A percentile compares a stretch with the other conserved stretches of the same genome.
Conservation (phyloP, 2,888 invertebrate genomes). For the Gonocerus acuteangulatus region DNA sequence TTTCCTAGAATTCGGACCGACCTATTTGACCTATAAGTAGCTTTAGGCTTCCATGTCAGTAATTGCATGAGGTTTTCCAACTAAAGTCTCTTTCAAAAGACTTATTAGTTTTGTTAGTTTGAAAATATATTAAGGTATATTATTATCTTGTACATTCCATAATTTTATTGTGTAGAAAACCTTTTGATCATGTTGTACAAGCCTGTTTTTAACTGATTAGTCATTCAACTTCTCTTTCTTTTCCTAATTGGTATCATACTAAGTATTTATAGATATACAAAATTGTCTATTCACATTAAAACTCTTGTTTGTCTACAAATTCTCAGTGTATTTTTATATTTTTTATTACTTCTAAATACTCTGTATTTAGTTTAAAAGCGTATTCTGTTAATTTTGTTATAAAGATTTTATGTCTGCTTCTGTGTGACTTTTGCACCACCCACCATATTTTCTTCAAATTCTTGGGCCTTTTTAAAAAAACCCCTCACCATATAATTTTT, state of each 20-base stretch:
- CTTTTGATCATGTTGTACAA: background rate
- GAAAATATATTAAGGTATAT: slow-evolving; percentile 13
- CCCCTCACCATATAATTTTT: too few relatives aligned
- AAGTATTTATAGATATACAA: background rate
- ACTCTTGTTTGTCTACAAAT: background rate
- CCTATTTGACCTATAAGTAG: slow-evolving; percentile 7
- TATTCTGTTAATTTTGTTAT: too few relatives aligned
- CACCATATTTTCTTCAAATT: too few relatives aligned
- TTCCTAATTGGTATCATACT: background rate
- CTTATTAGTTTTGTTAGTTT: slow-evolving; percentile 18
- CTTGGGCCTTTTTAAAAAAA: too few relatives aligned
- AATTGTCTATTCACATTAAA: background rate
- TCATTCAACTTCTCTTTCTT: background rate
- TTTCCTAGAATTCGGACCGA: slow-evolving; percentile 3
- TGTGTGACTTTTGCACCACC: too few relatives aligned
- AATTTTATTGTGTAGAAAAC: slow-evolving; percentile 13
- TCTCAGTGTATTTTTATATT: background rate
- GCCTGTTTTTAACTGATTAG: slow-evolving; percentile 6
- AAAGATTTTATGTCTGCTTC: too few relatives aligned
- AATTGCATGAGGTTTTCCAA: slow-evolving; percentile 8
- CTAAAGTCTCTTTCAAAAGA: slow-evolving; percentile 16
- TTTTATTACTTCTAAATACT: background rate
- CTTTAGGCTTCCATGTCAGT: slow-evolving; percentile 20
- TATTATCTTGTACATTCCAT: slow-evolving; percentile 20
- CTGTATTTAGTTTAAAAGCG: background rate